A percentile compares a stretch with the other conserved stretches of the same genome.
phyloP scores from a whole-genome alignment of 2,113 vertebrate genomes.

The Strix uralensis region DNA sequence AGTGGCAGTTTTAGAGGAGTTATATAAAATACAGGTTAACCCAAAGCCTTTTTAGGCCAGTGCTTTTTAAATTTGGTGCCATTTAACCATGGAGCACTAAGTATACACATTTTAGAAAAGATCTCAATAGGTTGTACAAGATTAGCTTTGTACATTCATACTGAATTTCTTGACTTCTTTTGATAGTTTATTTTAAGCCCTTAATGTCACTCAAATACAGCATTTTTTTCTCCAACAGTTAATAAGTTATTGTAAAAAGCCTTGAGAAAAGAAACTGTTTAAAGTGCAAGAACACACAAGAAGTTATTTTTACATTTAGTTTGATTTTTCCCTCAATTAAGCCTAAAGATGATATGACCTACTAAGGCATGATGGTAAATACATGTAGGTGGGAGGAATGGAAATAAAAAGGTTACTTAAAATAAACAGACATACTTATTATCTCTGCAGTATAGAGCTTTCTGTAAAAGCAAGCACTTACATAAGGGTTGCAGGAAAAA shows the following conservation, averaged over 20 bases:
- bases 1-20: neutral
- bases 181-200: neutral
- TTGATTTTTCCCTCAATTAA: slow-evolving; percentile 2
- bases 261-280: neutral
- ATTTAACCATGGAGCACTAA: neutral
- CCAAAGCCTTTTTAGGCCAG: neutral
- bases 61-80: neutral
- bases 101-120: neutral
- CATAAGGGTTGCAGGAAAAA: neutral
- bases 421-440: neutral
- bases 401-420: neutral
- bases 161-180: neutral
- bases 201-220: neutral
- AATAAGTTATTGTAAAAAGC: neutral
- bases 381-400: neutral
- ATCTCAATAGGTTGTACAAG: neutral
- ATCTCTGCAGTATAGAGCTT: neutral
- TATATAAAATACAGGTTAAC: neutral
- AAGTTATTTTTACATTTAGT: neutral
- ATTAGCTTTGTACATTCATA: neutral
- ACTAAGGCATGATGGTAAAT: neutral
- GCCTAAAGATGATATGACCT: neutral
- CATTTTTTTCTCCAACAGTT: neutral
- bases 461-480: neutral
- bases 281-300: neutral